A percentile compares a stretch with the other conserved stretches of the same genome.
These are phyloP conservation scores for Centropus unirufus DNA, from an alignment of 2,113 vertebrate species.

Conservation along the genomic window DNA sequence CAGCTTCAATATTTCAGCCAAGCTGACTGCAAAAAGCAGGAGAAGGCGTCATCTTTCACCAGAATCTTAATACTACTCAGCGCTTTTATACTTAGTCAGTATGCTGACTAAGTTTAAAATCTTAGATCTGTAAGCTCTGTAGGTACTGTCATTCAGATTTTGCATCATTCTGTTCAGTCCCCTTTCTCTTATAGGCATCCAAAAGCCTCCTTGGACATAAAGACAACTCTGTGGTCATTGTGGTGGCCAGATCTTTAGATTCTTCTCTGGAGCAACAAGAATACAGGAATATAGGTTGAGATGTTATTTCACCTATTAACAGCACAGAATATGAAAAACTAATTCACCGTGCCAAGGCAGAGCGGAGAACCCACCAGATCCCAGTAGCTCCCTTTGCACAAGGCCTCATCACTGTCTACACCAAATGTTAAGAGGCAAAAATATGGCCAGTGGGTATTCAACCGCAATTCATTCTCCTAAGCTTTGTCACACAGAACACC, in stretches of 20 bases:
- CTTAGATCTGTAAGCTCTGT: background rate
- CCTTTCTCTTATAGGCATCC: background rate
- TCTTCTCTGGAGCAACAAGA: background rate
- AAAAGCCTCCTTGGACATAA: background rate
- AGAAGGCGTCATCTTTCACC: background rate
- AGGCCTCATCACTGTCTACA: fast-evolving
- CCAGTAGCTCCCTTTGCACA: background rate
- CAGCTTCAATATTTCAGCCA: background rate
- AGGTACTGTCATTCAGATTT: background rate
- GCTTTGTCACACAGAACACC: background rate
- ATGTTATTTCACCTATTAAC: no score
- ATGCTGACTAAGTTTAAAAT: background rate
- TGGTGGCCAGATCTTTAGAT: background rate
- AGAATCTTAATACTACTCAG: no score
- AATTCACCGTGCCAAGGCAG: fast-evolving
- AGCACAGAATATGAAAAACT: fast-evolving
- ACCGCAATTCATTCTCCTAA: background rate
- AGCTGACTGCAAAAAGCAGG: background rate
- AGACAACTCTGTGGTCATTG: background rate
- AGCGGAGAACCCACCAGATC: background rate
- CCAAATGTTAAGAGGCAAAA: background rate
- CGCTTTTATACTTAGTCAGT: background rate
- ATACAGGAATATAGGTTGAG: fast-evolving
- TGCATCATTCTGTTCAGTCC: background rate
- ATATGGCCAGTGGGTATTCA: fast-evolving